These are phyloP conservation scores for Lagorchestes hirsutus DNA, from an alignment of 2,797 vertebrate genomes.

Conservation along the genomic window DNA sequence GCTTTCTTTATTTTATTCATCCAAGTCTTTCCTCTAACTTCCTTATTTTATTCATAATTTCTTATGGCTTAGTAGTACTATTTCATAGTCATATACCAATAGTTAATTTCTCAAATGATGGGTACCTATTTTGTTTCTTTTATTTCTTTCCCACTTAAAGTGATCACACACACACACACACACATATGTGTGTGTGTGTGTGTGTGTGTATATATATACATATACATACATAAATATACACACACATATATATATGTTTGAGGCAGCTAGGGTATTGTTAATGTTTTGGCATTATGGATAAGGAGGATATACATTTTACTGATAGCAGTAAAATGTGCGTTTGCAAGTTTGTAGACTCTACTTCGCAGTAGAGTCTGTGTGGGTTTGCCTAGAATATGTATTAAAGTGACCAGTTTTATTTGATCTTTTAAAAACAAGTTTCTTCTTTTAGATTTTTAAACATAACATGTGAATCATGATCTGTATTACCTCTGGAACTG, in stretches of 20 bases:
- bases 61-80: background rate
- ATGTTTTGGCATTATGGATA: background rate
- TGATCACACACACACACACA: no score
- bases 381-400: background rate
- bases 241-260: no score
- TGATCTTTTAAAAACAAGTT: conserved; percentile 30
- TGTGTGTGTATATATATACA: no score
- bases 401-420: background rate
- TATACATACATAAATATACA: no score
- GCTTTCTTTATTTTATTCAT: background rate
- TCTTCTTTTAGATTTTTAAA: conserved; percentile 39
- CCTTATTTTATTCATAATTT: background rate
- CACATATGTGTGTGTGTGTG: no score
- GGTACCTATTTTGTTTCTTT: background rate
- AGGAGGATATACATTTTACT: background rate
- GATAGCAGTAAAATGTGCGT: accelerated
- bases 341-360: background rate
- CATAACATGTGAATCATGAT: conserved; percentile 16
- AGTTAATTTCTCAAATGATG: background rate
- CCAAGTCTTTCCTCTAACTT: background rate
- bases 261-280: background rate
- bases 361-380: background rate
- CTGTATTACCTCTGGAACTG: conserved; percentile 15
- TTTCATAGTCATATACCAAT: background rate
- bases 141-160: background rate